These are phyloP conservation scores for Epinotia ramella DNA, from an alignment of 2,888 invertebrate species.

Conservation along the genomic window DNA sequence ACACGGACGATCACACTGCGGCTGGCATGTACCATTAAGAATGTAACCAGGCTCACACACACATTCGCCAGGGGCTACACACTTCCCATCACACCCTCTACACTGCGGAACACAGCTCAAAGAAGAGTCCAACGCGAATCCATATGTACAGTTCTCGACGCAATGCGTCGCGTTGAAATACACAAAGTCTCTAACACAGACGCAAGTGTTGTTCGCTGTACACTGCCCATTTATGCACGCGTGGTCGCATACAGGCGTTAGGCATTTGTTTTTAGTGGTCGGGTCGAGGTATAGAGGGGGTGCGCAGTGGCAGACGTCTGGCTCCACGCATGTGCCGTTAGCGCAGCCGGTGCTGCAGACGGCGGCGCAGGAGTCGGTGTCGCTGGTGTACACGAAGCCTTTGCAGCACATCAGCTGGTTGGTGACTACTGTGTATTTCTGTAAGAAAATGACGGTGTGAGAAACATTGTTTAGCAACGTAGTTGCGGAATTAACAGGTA, in stretches of 20 bases:
- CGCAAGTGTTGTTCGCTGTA: slow-evolving; percentile 64
- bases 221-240: slow-evolving; percentile 71
- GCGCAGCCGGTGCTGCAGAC: slow-evolving; percentile 79
- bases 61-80: slow-evolving; percentile 2
- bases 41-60: slow-evolving; percentile 31
- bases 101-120: slow-evolving; percentile 54
- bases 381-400: slow-evolving; percentile 71
- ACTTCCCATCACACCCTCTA: slow-evolving; percentile 14
- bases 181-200: slow-evolving; percentile 58
- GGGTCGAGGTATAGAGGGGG: slow-evolving; percentile 64
- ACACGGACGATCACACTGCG: slow-evolving; percentile 59
- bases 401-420: slow-evolving; percentile 71
- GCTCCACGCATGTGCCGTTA: slow-evolving; percentile 73
- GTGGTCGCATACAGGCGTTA: slow-evolving; percentile 62
- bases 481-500: no score
- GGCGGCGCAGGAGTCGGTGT: slow-evolving; percentile 72
- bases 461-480: no score
- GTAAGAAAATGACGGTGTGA: slow-evolving; percentile 50
- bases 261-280: slow-evolving; percentile 64
- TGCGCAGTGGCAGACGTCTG: slow-evolving; percentile 69
- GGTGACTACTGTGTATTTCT: slow-evolving; percentile 61
- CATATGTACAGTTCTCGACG: slow-evolving; percentile 57
- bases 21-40: slow-evolving; percentile 52
- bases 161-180: slow-evolving; percentile 67
- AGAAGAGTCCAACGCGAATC: slow-evolving; percentile 54